Evolutionary conservation across 1,140 invertebrate species (phyloP).

Genomic region (Helicoverpa zea): DNA sequence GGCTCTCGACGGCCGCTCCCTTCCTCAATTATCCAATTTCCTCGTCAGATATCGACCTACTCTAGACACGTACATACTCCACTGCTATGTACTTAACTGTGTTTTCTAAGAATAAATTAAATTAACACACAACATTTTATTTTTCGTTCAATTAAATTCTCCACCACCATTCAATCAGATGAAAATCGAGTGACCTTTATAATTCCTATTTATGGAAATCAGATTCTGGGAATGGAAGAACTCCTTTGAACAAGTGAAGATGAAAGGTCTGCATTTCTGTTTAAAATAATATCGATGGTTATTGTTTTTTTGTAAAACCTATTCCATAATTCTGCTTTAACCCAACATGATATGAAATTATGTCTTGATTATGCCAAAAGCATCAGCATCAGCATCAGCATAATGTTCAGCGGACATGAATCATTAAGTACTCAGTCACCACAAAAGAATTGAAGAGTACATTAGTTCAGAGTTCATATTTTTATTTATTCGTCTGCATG

Average conservation of each 20-base stretch:
- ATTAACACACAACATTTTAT: background rate
- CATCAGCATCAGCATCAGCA: too few species aligned
- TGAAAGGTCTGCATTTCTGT: background rate
- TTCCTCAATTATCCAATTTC: constrained; percentile 83
- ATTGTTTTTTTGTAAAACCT: too few species aligned
- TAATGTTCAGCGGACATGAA: background rate
- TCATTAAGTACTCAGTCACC: background rate
- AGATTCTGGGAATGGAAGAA: background rate
- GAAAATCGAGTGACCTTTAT: background rate
- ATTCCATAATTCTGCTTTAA: too few species aligned
- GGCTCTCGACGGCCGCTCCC: constrained; percentile 63
- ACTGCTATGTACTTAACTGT: constrained; percentile 1
- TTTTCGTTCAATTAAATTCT: background rate
- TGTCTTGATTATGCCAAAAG: too few species aligned
- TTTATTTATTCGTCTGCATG: background rate
- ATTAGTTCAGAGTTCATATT: background rate
- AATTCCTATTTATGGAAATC: constrained; percentile 15
- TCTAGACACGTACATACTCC: constrained; percentile 43
- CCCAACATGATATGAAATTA: too few species aligned
- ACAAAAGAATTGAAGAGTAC: background rate
- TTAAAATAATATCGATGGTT: too few species aligned
- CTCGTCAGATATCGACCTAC: constrained; percentile 70
- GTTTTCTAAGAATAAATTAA: background rate
- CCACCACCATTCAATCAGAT: background rate
- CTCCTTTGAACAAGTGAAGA: background rate